Evolutionary conservation across 2,888 invertebrate genomes (phyloP), one percentile per base, ranked within the genome.

Genomic region (Mythimna lalbum): DNA sequence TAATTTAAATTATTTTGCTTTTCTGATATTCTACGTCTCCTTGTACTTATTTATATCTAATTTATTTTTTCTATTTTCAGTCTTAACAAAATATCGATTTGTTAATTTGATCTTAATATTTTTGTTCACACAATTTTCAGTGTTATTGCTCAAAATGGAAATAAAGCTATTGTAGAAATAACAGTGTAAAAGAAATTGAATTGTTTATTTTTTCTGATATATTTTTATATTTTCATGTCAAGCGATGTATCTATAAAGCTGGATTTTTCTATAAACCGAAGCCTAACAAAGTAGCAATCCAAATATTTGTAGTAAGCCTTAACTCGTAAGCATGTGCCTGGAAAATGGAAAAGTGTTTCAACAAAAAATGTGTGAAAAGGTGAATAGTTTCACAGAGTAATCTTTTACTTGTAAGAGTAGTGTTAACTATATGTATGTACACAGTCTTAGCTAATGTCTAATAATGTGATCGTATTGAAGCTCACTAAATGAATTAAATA

Each of bases 261-360:
- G 36, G 75, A 21, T 67, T 21, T 49, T 33, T 17, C 50, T 60
- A 55, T 47, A 12, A 36, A 60, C 47, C 55, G 23, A 73, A 50
- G 5, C 60, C 52, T 47, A 6, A 64, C 19, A 55, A 27, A 50
- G 33, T 52, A 61, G 33, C 19, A 50, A 61, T 64, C 60, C 64
- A 76, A 79, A 79, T 76, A 76, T 74, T 49, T 78, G 43, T 53
- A 57, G 21, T 71, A 71, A 67, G 69, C 31, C 39, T 67, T 67
- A 76, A 39, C 19, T 39, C 43, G 12, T 76, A 71, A 49, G 55
- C 47, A 1, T 63, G 76, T 76, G 71, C 43, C 77, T 52, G 57
- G 21, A n/a, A 36, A 19, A 57, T 27, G 50, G 4, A 23, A 49
- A 60, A 52, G 65, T 39, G 23, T 55, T 55, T 36, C 27, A 27